Base-by-base conservation (phyloP, 2,888 invertebrate species). In the Pseudoips prasinana region DNA sequence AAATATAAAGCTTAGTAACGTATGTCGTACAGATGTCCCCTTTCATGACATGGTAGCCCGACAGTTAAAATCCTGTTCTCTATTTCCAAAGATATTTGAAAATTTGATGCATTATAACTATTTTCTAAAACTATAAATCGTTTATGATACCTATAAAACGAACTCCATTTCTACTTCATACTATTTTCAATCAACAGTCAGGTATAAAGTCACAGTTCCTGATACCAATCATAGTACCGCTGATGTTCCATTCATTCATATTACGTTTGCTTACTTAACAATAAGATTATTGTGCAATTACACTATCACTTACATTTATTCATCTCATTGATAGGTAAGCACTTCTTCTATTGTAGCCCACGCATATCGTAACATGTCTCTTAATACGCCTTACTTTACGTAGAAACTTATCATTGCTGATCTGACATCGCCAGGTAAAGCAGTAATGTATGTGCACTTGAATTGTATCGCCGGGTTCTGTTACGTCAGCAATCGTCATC, bases 261-360 rank as follows among this genome's bases (percentile, higher is more conserved):
- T 73, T 72, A 71, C 62, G 67, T 74, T 43, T 41, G 41, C 32
- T 73, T 66, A 63, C 51, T 61, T 67, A 74, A 85, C 83, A 86
- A 84, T 76, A 7, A 66, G 63, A 67, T 73, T 74, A 74, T 81
- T 84, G 81, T 84, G 79, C 80, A 85, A 84, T 83, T 79, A 79
- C 67, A 59, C 63, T 80, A 84, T 84, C 78, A 62, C 65, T 66
- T 51, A 69, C 75, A 79, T 82, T 80, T n/a, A n/a, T n/a, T 79
- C 74, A 83, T 83, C 79, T 80, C 65, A 64, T 70, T 70, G 64
- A 65, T 60, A 64, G 58, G 14, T 14, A 14, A 5, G 14, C 5
- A 14, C 58, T 58, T 67, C 64, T 68, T 60, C 61, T 58, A 61
- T 64, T 30, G 42, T 38, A 33, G 44, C 51, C 61, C 51, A 65